Evolutionary conservation across 2,797 vertebrate species (phyloP).

Genomic region (Tenualosa ilisha): DNA sequence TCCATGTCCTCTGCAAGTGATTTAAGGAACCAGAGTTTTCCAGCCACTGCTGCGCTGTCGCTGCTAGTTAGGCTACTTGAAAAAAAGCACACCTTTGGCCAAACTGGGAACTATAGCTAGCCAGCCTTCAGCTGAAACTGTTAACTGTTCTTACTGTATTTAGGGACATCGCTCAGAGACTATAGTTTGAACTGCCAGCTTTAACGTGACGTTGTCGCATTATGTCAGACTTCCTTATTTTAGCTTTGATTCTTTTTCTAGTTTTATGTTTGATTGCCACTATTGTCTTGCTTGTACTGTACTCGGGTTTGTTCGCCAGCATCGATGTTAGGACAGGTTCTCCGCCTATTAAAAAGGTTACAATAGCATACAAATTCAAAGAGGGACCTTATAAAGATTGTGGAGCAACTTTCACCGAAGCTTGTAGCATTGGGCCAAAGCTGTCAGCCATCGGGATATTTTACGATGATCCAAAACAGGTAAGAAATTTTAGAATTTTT

Average conservation of each 20-base stretch:
- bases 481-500: constrained; percentile 52
- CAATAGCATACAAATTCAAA: constrained; percentile 90
- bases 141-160: neutral
- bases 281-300: constrained; percentile 77
- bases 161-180: neutral
- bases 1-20: neutral
- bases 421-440: constrained; percentile 86
- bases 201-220: constrained; percentile 7
- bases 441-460: constrained; percentile 84
- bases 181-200: neutral
- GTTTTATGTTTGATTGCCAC: constrained; percentile 78
- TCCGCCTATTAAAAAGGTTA: constrained; percentile 82
- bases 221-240: constrained; percentile 84
- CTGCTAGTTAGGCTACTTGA: neutral
- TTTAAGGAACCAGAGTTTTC: neutral
- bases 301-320: constrained; percentile 85
- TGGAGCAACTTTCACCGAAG: constrained; percentile 83
- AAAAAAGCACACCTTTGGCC: constrained; percentile 7
- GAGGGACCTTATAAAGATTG: constrained; percentile 83
- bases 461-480: constrained; percentile 90
- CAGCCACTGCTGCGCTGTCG: neutral
- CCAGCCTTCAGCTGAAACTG: neutral
- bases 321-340: constrained; percentile 87
- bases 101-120: neutral
- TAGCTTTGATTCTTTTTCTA: constrained; percentile 75